Conservation (phyloP, 2,113 vertebrate genomes). For the Oreochromis aureus region DNA sequence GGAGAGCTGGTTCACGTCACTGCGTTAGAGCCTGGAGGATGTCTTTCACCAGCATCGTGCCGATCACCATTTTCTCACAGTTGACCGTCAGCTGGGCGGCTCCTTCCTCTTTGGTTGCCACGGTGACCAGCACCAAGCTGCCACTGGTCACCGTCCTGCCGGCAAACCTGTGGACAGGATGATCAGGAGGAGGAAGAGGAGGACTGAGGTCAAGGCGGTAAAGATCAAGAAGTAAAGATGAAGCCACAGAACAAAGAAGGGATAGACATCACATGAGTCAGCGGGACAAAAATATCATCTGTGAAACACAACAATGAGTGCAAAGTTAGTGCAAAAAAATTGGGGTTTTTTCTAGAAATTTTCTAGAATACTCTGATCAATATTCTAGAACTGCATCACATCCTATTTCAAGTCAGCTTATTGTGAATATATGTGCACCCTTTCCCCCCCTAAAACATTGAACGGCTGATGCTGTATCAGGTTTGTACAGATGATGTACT, state of each 20-base stretch:
- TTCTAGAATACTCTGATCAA: background rate
- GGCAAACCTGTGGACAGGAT: slow-evolving; percentile 79
- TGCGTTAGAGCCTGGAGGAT: slow-evolving; percentile 84
- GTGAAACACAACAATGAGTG: background rate
- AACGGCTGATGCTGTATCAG: background rate
- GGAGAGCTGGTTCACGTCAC: slow-evolving; percentile 55
- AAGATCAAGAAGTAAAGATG: slow-evolving; percentile 38
- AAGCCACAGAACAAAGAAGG: slow-evolving; percentile 27
- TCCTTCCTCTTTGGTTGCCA: slow-evolving; percentile 72
- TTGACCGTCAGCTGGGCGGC: slow-evolving; percentile 85
- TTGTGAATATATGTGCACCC: background rate
- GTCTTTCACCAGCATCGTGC: slow-evolving; percentile 96
- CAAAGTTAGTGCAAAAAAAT: background rate
- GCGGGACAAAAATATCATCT: background rate
- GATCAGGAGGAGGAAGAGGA: slow-evolving; percentile 56
- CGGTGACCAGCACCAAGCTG: slow-evolving; percentile 87
- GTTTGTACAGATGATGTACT: background rate
- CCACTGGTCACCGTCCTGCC: slow-evolving; percentile 86
- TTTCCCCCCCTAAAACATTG: background rate
- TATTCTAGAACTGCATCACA: background rate
- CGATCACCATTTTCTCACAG: slow-evolving; percentile 98
- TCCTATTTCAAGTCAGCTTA: background rate
- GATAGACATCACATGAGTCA: background rate
- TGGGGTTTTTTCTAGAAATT: background rate
- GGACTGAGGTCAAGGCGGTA: slow-evolving; percentile 63